These are phyloP conservation scores for Sclerodermus sp. DNA, from an alignment of 2,888 invertebrate genomes.

Conservation along the genomic window DNA sequence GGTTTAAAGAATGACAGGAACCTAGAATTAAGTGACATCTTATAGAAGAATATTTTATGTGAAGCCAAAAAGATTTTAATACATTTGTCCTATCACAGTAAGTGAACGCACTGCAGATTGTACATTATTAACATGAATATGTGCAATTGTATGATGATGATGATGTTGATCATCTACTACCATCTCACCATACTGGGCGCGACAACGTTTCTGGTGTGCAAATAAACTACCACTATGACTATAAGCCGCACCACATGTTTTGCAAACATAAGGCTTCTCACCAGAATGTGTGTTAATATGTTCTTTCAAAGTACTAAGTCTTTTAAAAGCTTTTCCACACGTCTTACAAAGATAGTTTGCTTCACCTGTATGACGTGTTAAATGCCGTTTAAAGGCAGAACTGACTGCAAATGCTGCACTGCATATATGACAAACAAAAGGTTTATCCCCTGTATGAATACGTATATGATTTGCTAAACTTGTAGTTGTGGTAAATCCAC, in stretches of 20 bases:
- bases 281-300: slow-evolving; percentile 56
- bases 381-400: slow-evolving; percentile 50
- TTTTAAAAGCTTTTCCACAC: slow-evolving; percentile 54
- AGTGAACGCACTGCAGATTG: slow-evolving; percentile 52
- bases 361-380: slow-evolving; percentile 54
- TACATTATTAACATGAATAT: slow-evolving; percentile 53
- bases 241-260: slow-evolving; percentile 55
- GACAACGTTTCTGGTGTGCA: slow-evolving; percentile 54
- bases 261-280: slow-evolving; percentile 55
- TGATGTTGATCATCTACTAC: slow-evolving; percentile 37
- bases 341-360: slow-evolving; percentile 56
- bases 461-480: slow-evolving; percentile 54
- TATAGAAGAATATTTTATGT: no score
- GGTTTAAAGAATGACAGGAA: no score
- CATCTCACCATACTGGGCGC: slow-evolving; percentile 51
- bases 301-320: slow-evolving; percentile 54
- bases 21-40: no score
- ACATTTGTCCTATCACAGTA: slow-evolving; percentile 53
- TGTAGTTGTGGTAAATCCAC: slow-evolving; percentile 55
- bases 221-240: slow-evolving; percentile 55
- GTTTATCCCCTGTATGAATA: slow-evolving; percentile 55
- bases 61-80: no score
- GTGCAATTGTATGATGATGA: slow-evolving; percentile 42
- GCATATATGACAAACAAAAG: slow-evolving; percentile 54
- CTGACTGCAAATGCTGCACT: slow-evolving; percentile 56